A percentile compares a stretch with the other conserved stretches of the same genome.
phyloP scores from a whole-genome alignment of 2,888 invertebrate genomes.

The Slavum lentiscoides region DNA sequence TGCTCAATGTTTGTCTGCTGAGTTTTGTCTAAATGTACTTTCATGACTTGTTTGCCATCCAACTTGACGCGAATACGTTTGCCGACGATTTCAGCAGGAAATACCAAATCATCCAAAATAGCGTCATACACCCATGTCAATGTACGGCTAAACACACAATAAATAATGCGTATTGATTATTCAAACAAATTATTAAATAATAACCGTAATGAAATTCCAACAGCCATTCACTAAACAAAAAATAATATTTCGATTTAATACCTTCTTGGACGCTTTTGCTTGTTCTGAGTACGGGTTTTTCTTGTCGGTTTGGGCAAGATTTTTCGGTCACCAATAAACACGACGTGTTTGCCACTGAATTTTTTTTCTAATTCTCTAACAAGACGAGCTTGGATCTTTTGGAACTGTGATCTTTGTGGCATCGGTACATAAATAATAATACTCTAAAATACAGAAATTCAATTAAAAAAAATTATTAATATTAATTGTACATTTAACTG shows the following conservation, averaged over 20 bases:
- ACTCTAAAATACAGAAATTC: constrained; percentile 66
- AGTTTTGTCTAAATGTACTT: constrained; percentile 96
- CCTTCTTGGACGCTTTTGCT: constrained; percentile 76
- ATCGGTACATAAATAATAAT: constrained; percentile 99
- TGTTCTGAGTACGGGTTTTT: constrained; percentile 78
- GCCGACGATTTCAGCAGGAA: constrained; percentile 98
- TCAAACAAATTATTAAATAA: not conserved
- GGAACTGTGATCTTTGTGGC: constrained; percentile 95
- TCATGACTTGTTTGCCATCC: constrained; percentile 94
- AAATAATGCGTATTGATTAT: no score
- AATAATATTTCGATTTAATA: constrained; percentile 57
- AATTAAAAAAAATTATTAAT: not conserved
- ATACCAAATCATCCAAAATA: constrained; percentile 95
- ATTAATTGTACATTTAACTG: no score
- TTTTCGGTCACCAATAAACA: constrained; percentile 95
- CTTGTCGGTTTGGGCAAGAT: constrained; percentile 97
- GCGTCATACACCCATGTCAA: constrained; percentile 97
- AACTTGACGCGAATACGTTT: constrained; percentile 94
- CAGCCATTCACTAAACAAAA: not conserved
- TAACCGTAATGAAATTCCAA: not conserved
- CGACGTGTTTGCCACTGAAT: constrained; percentile 97
- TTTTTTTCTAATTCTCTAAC: constrained; percentile 99
- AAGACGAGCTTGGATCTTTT: constrained; percentile 94
- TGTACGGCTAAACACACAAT: constrained; percentile 70
- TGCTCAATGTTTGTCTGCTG: constrained; percentile 99